Evolutionary conservation across 2,797 vertebrate genomes (phyloP).

Genomic region (Lithobates pipiens): DNA sequence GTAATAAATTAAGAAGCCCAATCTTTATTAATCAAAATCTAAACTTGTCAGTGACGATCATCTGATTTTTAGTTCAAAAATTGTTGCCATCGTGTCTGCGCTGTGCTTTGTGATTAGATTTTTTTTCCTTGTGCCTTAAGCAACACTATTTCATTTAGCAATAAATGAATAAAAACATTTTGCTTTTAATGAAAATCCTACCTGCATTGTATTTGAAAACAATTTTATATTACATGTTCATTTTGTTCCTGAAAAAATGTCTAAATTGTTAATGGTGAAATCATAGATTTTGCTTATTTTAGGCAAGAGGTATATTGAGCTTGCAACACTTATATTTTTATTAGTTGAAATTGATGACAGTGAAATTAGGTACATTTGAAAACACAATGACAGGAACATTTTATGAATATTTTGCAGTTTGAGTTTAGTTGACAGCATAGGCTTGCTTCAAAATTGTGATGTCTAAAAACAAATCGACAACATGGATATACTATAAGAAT

Average conservation of each 20-base stretch:
- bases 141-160: conserved; percentile 31
- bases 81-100: conserved; percentile 18
- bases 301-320: background rate
- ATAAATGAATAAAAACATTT: conserved; percentile 19
- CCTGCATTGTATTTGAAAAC: background rate
- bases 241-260: background rate
- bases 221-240: background rate
- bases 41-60: background rate
- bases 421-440: no score
- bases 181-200: conserved; percentile 1
- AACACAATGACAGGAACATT: no score
- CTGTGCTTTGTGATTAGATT: background rate
- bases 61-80: background rate
- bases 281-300: background rate
- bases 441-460: no score
- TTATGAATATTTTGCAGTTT: no score
- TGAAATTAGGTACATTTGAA: no score
- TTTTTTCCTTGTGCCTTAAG: conserved; percentile 14
- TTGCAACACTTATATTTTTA: no score
- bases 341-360: no score
- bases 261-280: background rate
- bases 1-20: conserved; percentile 72
- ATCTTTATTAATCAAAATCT: conserved; percentile 12
- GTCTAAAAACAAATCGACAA: no score
- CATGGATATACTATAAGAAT: no score